phyloP scores from a whole-genome alignment of 2,113 vertebrate genomes.

The Gymnobelideus leadbeateri region DNA sequence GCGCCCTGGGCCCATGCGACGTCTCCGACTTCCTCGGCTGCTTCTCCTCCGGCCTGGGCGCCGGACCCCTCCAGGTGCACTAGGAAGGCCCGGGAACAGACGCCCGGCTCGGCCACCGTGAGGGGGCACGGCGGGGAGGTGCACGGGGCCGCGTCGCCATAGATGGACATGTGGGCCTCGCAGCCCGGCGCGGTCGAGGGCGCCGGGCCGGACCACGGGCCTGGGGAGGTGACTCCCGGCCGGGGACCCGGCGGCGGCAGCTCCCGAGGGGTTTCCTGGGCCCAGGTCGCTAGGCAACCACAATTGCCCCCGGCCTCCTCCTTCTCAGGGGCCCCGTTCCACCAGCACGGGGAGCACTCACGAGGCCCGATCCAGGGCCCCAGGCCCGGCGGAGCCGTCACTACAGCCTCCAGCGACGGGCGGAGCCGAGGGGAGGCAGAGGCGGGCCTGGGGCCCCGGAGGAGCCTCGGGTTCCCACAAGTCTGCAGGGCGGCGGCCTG shows the following conservation, averaged over 20 bases:
- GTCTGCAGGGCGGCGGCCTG: neutral
- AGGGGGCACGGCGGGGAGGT: neutral
- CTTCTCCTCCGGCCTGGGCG: neutral
- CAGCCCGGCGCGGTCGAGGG: neutral
- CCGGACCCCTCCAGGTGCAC: neutral
- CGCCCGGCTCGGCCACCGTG: neutral
- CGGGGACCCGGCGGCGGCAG: neutral
- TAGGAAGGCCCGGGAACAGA: neutral
- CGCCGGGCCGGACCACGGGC: neutral
- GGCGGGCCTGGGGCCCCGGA: neutral
- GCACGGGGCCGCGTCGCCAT: too few species aligned
- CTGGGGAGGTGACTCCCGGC: neutral
- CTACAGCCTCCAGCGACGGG: neutral
- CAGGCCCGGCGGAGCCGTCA: neutral
- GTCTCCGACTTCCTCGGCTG: neutral
- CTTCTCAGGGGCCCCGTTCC: neutral
- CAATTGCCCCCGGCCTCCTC: neutral
- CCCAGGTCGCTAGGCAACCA: neutral
- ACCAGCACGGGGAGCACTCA: neutral
- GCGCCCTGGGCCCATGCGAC: conserved; percentile 11
- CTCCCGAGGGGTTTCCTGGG: neutral
- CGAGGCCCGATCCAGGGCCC: neutral
- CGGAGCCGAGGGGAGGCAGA: neutral
- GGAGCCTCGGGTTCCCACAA: neutral
- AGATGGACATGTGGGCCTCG: neutral